Base-by-base conservation (phyloP, 1,140 invertebrate species). In the Amyelois transitella region DNA sequence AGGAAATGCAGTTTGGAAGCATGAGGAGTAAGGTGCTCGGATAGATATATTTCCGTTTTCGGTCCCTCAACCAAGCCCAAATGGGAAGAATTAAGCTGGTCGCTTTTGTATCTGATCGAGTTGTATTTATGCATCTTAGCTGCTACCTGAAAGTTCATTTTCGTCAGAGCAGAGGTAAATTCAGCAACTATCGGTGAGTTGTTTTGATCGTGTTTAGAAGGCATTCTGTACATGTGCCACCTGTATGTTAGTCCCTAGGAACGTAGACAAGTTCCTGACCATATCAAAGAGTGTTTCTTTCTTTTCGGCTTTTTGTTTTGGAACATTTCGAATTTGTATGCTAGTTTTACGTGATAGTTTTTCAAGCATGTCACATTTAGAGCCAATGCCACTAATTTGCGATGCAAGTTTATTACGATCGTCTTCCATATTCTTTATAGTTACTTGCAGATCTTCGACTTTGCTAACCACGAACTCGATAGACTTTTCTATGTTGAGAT, bases 401-500 rank as follows among this genome's bases (percentile, higher is more conserved):
- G 18, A 1, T 10, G 47, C 21, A 10, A 49, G 6, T 12, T 21
- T 1, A n/a, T 51, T 25, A 17, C 49, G 49, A 6, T 25, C 22
- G 14, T 18, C 14, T 28, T 51, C 49, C 14, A 51, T 5, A 17
- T 20, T n/a, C 1, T 18, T 1, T 28, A 51, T 51, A 17, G n/a
- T 14, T 5, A 10, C 6, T 8, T 51, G 49, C 12, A 51, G 21
- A 1, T 32, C 49, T 17, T 51, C 22, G 4, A 51, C n/a, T 18
- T 51, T 51, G 1, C 6, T 22, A 1, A 22, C 7, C 7, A 17
- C 22, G 28, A 51, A 51, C 17, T 28, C 7, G 17, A 17, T 28
- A 25, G 49, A 28, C 10, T 51, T 51, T n/a, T 51, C 49, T 25
- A 51, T 51, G 10, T 28, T 22, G 1, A 51, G 7, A n/a, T 51